These are phyloP conservation scores for Heteromyza rotundicornis DNA, from an alignment of 2,888 invertebrate species.

Conservation along the genomic window DNA sequence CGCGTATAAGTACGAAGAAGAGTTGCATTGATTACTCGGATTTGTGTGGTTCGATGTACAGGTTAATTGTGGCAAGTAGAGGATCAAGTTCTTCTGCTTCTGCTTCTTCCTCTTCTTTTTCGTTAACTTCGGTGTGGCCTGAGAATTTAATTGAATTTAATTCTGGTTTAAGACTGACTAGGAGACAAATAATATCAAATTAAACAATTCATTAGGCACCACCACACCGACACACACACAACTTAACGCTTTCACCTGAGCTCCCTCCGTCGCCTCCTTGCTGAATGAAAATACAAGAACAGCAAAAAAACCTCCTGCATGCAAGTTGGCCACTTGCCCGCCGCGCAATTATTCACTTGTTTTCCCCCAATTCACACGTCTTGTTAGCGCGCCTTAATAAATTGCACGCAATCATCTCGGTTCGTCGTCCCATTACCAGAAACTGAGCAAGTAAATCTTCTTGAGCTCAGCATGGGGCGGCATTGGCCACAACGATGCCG, in stretches of 20 bases:
- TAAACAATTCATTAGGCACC: not conserved
- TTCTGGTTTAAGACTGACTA: not conserved
- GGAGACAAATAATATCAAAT: not conserved
- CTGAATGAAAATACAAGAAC: no score
- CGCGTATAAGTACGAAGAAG: no score
- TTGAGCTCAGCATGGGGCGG: constrained; percentile 44
- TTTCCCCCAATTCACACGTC: constrained; percentile 50
- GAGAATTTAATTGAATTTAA: not conserved
- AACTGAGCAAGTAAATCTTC: constrained; percentile 48
- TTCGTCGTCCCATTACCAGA: constrained; percentile 52
- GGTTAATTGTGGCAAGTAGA: no score
- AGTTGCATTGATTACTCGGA: no score
- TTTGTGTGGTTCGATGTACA: no score
- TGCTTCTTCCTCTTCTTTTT: no score
- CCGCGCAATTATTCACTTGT: constrained; percentile 16
- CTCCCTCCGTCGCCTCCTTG: no score
- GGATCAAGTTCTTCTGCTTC: no score
- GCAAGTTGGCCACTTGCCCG: constrained; percentile 42
- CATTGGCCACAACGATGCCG: not conserved
- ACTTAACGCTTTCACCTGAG: no score
- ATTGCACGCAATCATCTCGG: constrained; percentile 52
- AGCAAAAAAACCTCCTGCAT: no score
- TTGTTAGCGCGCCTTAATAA: constrained; percentile 54
- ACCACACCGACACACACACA: not conserved
- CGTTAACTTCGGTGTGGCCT: no score